Evolutionary conservation across 2,888 invertebrate genomes (phyloP).

Genomic region (Heliconius sara): DNA sequence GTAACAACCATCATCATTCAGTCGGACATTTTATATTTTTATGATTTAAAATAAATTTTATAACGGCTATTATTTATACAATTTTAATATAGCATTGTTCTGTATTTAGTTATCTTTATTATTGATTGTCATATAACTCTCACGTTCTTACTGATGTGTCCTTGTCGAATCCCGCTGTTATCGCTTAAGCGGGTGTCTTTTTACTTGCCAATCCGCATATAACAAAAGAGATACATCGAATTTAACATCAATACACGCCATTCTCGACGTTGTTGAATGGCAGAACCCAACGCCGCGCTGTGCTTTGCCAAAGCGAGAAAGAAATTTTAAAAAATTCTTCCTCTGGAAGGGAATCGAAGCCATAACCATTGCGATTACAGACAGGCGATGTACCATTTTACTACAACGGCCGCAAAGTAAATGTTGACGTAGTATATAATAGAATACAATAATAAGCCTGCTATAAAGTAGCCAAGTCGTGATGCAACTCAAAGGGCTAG

Average conservation of each 20-base stretch:
- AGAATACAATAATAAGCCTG: not conserved
- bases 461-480: not conserved
- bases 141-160: conserved; percentile 3
- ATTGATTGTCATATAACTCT: conserved; percentile 9
- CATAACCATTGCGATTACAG: not conserved
- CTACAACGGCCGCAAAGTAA: not conserved
- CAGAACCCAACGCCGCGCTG: not conserved
- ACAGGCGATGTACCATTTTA: not conserved
- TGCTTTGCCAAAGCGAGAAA: not conserved
- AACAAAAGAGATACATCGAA: no score
- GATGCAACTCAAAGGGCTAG: conserved; percentile 15
- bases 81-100: conserved; percentile 1
- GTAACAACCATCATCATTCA: not conserved
- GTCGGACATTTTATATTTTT: not conserved
- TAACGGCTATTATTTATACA: not conserved
- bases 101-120: conserved; percentile 14
- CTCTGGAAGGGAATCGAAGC: not conserved
- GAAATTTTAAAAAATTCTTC: not conserved
- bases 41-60: not conserved
- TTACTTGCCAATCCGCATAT: no score
- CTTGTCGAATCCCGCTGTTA: conserved; percentile 18
- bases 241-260: no score
- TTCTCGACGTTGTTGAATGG: not conserved
- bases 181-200: no score
- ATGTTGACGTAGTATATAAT: conserved; percentile 13